A percentile compares a stretch with the other conserved stretches of the same genome.
Conservation (phyloP, 2,888 invertebrate species). For the Galeopsomyia nigrocyanea region DNA sequence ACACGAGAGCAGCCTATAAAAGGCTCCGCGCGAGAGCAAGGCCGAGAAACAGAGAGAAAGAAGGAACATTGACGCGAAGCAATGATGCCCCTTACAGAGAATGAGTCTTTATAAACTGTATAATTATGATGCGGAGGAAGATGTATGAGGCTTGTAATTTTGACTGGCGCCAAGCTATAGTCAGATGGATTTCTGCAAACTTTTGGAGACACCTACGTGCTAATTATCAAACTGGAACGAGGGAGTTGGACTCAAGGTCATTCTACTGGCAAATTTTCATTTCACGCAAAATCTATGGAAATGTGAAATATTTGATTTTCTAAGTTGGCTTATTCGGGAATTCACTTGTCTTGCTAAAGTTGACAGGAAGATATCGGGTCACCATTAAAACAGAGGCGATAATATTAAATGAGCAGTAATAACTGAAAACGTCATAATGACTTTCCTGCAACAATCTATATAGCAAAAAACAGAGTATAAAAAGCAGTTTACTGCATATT, state of each 20-base stretch:
- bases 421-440: too few species aligned
- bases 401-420: too few species aligned
- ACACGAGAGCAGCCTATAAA: constrained; percentile 54
- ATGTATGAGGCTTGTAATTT: constrained; percentile 66
- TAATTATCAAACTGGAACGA: constrained; percentile 62
- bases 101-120: constrained; percentile 53
- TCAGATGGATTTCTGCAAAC: constrained; percentile 22
- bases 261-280: neutral
- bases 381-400: too few species aligned
- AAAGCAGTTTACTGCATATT: too few species aligned
- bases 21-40: constrained; percentile 46
- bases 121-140: constrained; percentile 61
- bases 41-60: neutral
- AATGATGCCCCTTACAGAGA: constrained; percentile 50
- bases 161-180: constrained; percentile 65
- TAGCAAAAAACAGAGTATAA: neutral
- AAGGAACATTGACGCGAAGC: constrained; percentile 65
- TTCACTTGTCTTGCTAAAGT: too few species aligned
- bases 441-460: too few species aligned
- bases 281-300: too few species aligned
- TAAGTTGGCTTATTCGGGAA: too few species aligned
- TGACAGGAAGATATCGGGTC: too few species aligned
- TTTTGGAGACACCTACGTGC: constrained; percentile 66
- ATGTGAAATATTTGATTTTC: too few species aligned
- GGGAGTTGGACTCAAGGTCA: constrained; percentile 32